These are phyloP conservation scores for Dryobota labecula DNA, from an alignment of 2,888 invertebrate genomes.

Conservation along the genomic window DNA sequence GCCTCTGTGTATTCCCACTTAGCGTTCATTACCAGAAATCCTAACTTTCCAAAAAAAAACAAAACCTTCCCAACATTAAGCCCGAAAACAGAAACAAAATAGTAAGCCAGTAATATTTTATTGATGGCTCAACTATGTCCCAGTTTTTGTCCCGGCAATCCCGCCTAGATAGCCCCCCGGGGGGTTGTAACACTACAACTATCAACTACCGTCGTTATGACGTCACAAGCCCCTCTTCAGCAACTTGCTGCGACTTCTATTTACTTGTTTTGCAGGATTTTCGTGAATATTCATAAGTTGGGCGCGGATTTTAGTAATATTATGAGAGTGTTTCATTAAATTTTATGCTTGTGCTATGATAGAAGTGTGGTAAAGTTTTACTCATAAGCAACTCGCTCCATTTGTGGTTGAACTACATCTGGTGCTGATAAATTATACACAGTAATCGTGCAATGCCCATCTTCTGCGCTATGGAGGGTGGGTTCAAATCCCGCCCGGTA, in stretches of 20 bases:
- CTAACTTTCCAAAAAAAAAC: background rate
- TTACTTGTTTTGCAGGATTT: conserved; percentile 54
- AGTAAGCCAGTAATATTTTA: conserved; percentile 62
- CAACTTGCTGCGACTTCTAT: conserved; percentile 48
- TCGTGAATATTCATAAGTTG: conserved; percentile 50
- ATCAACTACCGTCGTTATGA: conserved; percentile 68
- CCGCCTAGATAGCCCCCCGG: conserved; percentile 57
- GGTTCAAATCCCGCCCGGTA: background rate
- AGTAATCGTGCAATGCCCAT: background rate
- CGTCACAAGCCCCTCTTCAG: conserved; percentile 56
- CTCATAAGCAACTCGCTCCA: background rate
- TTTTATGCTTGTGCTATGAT: conserved; percentile 31
- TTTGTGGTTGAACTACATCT: conserved; percentile 1
- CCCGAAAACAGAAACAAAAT: conserved; percentile 39
- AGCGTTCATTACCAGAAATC: conserved; percentile 13
- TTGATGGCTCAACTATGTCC: conserved; percentile 62
- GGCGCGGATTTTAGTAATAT: conserved; percentile 27
- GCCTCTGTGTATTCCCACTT: background rate
- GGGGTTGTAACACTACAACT: conserved; percentile 63
- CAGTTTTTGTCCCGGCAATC: conserved; percentile 59
- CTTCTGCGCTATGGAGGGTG: too few species aligned
- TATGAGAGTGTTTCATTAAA: conserved; percentile 34
- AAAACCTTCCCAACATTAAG: conserved; percentile 16
- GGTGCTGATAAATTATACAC: background rate
- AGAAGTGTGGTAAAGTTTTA: conserved; percentile 28